Base-by-base conservation (phyloP, 2,888 invertebrate species). In the Bugula neritina region DNA sequence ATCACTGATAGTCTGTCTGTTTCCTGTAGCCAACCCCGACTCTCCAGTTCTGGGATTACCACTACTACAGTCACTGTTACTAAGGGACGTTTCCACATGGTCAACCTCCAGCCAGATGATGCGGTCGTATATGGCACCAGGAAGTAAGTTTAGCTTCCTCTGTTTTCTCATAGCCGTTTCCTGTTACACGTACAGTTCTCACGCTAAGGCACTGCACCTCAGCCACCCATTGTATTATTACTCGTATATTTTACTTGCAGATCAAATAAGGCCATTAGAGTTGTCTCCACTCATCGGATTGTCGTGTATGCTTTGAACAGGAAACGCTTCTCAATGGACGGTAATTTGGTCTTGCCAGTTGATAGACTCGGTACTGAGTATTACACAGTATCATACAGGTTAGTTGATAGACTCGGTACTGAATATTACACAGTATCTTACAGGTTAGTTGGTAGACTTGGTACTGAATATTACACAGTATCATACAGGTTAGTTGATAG, bases 281-380 rank as follows among this genome's bases (percentile, higher is more conserved):
- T 63, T 25, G 31, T 31, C 10, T 21, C 63, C 31, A 63, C 63
- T 10, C 25, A 63, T 5, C 27, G 63, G 31, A 27, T 63, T 29
- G 63, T 63, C 17, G 31, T 63, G 34, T 63, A 63, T n/a, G 63
- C 63, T 25, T 31, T 63, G 31, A 63, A 63, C 31, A 63, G 63
- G 27, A 63, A 63, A 27, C 27, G 2, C 3, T 63, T 63, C 63
- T 63, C 63, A 13, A 21, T 29, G 29, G 63, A 63, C 31, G 63
- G 63, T 10, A 63, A 63, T 27, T n/a, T 63, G 10, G 13, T 63
- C 29, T 29, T 25, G 3, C 63, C 63, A 25, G 63, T 63, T 25
- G 63, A 63, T n/a, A 63, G 63, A n/a, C 63, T 63, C 17, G 63
- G 63, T 31, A 63, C 63, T 13, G 63, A 63, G 3, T 63, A 63